Evolutionary conservation across 2,888 invertebrate species (phyloP), one percentile per base, ranked within the genome.

Genomic region (Catotricha subobsoleta): DNA sequence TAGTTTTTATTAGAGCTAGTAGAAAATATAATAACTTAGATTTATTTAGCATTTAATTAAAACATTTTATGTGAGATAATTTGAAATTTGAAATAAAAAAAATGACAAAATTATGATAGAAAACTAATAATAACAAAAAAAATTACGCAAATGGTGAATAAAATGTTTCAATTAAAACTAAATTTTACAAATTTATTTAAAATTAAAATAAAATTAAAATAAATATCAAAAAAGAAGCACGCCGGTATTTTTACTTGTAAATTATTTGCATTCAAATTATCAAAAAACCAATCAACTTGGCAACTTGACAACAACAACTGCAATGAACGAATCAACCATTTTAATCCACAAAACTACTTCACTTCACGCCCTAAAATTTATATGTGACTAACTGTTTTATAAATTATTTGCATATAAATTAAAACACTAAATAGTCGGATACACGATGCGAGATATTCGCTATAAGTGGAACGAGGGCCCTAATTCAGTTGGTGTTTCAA

Each of bases 381-480:
- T n/a, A n/a, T n/a, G n/a, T n/a, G n/a, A n/a, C n/a, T n/a, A n/a
- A n/a, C n/a, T n/a, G n/a, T n/a, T n/a, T n/a, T n/a, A n/a, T n/a
- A n/a, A n/a, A n/a, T n/a, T n/a, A n/a, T n/a, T n/a, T n/a, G n/a
- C n/a, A n/a, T n/a, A n/a, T n/a, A n/a, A n/a, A n/a, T n/a, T n/a
- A n/a, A n/a, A n/a, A 30, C 30, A 30, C 27, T 16, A 16, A 38
- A 38, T 77, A 91, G 91, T 90, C 81, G 91, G 90, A 75, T 91
- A 91, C 80, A 90, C 90, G 69, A 90, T 88, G 87, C 76, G 84
- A 72, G 90, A 91, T 77, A 90, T 90, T 75, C 80, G 87, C 64
- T 91, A 91, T 80, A 86, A 84, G 68, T 91, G 91, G 91, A 86
- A 87, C 74, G 86, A 88, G 69, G 87, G 87, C 58, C 81, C 83